Conservation (phyloP, 2,113 vertebrate genomes). For the Condylura cristata region DNA sequence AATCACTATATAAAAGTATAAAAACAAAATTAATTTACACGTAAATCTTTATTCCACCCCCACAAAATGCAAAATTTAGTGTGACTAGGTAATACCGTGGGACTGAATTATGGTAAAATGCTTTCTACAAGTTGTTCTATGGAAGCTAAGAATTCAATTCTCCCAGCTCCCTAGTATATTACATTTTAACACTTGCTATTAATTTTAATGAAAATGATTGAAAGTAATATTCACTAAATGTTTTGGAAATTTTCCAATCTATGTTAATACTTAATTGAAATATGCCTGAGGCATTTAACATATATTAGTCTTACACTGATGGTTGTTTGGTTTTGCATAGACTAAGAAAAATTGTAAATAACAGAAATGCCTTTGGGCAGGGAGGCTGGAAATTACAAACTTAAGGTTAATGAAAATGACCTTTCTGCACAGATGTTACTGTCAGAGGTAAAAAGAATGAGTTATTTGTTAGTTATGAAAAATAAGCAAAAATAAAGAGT, state of each 20-base stretch:
- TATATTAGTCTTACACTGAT: conserved; percentile 77
- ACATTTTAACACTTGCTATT: conserved; percentile 78
- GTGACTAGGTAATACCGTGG: neutral
- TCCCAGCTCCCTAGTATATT: conserved; percentile 50
- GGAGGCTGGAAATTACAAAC: conserved; percentile 47
- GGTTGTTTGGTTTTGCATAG: conserved; percentile 76
- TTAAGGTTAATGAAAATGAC: conserved; percentile 80
- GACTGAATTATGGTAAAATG: conserved; percentile 47
- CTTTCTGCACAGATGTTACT: conserved; percentile 69
- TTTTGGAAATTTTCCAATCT: conserved; percentile 80
- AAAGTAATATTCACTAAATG: conserved; percentile 78
- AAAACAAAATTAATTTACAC: conserved; percentile 14
- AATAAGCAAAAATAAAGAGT: conserved; percentile 65
- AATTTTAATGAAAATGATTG: conserved; percentile 83
- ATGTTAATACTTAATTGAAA: conserved; percentile 80
- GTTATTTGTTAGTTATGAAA: conserved; percentile 66
- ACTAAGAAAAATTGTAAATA: conserved; percentile 82
- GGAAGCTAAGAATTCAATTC: conserved; percentile 68
- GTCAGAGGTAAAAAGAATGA: conserved; percentile 70
- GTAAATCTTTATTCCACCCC: neutral
- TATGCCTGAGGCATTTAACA: conserved; percentile 73
- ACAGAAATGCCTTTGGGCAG: conserved; percentile 69
- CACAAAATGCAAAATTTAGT: neutral
- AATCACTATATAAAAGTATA: neutral
- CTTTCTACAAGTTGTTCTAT: conserved; percentile 38